Conservation (phyloP, 2,113 vertebrate genomes). For the Ptilonorhynchus violaceus region DNA sequence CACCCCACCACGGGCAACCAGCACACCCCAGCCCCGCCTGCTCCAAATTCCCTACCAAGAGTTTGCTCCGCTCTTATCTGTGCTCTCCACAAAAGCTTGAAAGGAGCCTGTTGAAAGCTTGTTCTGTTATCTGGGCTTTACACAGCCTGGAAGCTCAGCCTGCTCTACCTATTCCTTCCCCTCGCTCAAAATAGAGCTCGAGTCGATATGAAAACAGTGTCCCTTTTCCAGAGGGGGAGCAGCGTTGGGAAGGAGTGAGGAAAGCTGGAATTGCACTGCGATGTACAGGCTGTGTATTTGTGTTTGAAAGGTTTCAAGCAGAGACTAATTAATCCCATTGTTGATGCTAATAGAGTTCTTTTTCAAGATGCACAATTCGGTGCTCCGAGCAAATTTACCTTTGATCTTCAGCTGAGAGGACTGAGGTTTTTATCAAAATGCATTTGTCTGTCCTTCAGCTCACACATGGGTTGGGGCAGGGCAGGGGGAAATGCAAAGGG, state of each 20-base stretch:
- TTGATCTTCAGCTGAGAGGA: slow-evolving; percentile 61
- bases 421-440: background rate
- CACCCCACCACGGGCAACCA: background rate
- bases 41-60: background rate
- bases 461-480: background rate
- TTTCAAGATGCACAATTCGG: slow-evolving; percentile 35
- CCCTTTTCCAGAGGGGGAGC: background rate
- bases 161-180: background rate
- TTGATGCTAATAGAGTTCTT: slow-evolving; percentile 65
- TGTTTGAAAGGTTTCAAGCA: slow-evolving; percentile 25
- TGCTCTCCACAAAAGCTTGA: slow-evolving; percentile 24
- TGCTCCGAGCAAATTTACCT: slow-evolving; percentile 62
- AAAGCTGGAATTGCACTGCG: background rate
- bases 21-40: background rate
- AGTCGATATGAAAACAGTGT: background rate
- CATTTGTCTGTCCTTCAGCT: background rate
- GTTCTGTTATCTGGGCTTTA: slow-evolving; percentile 45
- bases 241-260: background rate
- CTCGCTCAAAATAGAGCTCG: background rate
- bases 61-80: slow-evolving; percentile 39
- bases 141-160: slow-evolving; percentile 15
- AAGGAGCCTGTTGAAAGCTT: slow-evolving; percentile 27
- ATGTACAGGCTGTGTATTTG: background rate
- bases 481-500: background rate
- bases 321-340: slow-evolving; percentile 73